Conservation (phyloP, 2,113 vertebrate genomes). For the Chauna torquata region DNA sequence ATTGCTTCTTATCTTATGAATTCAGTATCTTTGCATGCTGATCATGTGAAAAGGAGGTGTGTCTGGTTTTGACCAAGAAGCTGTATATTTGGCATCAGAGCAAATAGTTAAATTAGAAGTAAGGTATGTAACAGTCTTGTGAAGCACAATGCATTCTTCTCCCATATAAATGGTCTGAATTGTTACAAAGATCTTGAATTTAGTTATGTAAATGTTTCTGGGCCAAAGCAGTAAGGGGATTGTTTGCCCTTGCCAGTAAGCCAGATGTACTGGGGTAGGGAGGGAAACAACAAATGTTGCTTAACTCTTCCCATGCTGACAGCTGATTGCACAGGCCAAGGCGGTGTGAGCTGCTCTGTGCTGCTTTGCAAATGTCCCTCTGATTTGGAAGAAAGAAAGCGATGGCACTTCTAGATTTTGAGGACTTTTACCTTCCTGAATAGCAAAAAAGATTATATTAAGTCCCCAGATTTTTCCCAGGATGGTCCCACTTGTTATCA, state of each 20-base stretch:
- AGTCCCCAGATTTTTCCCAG: neutral
- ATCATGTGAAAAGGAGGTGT: neutral
- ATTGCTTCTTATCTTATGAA: neutral
- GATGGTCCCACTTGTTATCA: neutral
- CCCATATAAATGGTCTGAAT: neutral
- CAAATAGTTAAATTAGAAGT: neutral
- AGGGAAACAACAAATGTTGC: neutral
- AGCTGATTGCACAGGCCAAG: neutral
- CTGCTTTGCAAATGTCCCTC: neutral
- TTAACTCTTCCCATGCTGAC: neutral
- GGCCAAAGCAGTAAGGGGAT: neutral
- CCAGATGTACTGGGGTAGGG: neutral
- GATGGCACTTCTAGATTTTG: neutral
- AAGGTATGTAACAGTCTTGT: neutral
- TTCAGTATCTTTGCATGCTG: neutral
- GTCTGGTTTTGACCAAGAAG: neutral
- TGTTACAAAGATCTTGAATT: slow-evolving; percentile 19
- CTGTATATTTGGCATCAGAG: neutral
- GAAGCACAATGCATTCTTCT: neutral
- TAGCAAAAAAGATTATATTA: neutral
- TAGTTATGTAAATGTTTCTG: neutral
- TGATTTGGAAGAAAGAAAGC: neutral
- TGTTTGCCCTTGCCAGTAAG: slow-evolving; percentile 26
- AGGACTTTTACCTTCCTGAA: neutral
- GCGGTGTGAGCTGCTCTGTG: neutral